phyloP scores from a whole-genome alignment of 2,888 invertebrate genomes.

The Synanthedon formicaeformis region DNA sequence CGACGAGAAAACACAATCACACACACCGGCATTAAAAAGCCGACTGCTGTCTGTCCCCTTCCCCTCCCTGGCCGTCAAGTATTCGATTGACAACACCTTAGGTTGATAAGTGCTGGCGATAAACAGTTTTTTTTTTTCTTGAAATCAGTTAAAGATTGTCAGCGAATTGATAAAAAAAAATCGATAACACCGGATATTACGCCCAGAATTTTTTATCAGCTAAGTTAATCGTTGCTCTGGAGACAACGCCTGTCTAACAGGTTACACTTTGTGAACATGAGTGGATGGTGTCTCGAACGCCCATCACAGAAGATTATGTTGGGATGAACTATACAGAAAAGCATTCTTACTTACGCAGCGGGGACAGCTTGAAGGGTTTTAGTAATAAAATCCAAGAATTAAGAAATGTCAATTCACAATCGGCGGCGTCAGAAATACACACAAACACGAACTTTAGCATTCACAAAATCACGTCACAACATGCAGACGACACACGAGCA shows the following conservation, averaged over 20 bases:
- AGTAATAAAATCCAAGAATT: slow-evolving; percentile 65
- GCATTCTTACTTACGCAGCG: slow-evolving; percentile 48
- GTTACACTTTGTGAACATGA: slow-evolving; percentile 16
- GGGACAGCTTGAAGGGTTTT: slow-evolving; percentile 62
- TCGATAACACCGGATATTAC: slow-evolving; percentile 20
- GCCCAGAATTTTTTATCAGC: no score
- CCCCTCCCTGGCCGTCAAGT: background rate
- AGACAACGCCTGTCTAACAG: slow-evolving; percentile 61
- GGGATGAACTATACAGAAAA: slow-evolving; percentile 9
- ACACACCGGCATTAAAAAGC: slow-evolving; percentile 57
- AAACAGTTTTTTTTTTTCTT: slow-evolving; percentile 38
- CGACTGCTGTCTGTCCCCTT: slow-evolving; percentile 42
- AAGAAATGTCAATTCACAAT: slow-evolving; percentile 52
- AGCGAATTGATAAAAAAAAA: slow-evolving; percentile 35
- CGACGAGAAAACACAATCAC: slow-evolving; percentile 38
- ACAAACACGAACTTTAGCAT: slow-evolving; percentile 53
- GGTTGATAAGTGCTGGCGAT: slow-evolving; percentile 26
- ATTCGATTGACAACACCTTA: slow-evolving; percentile 14
- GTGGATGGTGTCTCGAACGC: no score
- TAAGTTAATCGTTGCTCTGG: slow-evolving; percentile 12
- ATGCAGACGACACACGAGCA: slow-evolving; percentile 9
- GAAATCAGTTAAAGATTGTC: slow-evolving; percentile 39
- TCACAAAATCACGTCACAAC: slow-evolving; percentile 33
- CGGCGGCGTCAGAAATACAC: slow-evolving; percentile 64
- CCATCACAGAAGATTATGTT: slow-evolving; percentile 4